Conservation (phyloP, 2,797 vertebrate genomes). For the Esox masquinongy region DNA sequence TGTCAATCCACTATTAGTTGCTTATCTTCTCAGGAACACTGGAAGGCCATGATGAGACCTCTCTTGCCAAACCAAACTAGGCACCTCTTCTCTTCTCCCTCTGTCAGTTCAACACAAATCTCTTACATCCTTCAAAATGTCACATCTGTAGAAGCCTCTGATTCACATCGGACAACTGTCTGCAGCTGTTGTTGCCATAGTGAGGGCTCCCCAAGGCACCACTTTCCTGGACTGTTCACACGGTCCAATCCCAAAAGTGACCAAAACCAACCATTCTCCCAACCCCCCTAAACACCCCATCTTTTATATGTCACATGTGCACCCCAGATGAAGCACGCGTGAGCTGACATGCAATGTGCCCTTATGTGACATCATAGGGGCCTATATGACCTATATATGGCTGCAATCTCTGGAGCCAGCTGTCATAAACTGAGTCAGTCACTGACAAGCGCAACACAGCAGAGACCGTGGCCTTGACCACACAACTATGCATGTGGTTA, state of each 20-base stretch:
- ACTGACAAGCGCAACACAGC: not conserved
- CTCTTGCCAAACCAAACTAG: not conserved
- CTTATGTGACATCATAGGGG: not conserved
- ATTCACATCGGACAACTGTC: slow-evolving; percentile 47
- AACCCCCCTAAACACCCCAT: not conserved
- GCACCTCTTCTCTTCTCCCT: slow-evolving; percentile 35
- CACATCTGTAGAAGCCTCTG: slow-evolving; percentile 57
- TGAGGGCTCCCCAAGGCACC: slow-evolving; percentile 16
- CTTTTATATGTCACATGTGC: not conserved
- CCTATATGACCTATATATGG: not conserved
- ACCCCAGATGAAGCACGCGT: slow-evolving; percentile 5
- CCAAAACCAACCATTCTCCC: not conserved
- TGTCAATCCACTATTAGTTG: not conserved
- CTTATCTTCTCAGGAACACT: slow-evolving; percentile 6
- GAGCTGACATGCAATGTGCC: slow-evolving; percentile 5
- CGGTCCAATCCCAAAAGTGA: not conserved
- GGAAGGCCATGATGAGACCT: not conserved
- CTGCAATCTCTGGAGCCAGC: not conserved
- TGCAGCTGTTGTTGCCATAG: slow-evolving; percentile 48
- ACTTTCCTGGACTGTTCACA: slow-evolving; percentile 27
- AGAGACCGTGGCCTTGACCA: not conserved
- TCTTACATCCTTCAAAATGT: slow-evolving; percentile 44
- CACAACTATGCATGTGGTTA: slow-evolving; percentile 2
- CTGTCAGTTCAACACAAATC: slow-evolving; percentile 40
- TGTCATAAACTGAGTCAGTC: not conserved